Conservation (phyloP, 2,888 invertebrate genomes). For the Cylloceria caligata region DNA sequence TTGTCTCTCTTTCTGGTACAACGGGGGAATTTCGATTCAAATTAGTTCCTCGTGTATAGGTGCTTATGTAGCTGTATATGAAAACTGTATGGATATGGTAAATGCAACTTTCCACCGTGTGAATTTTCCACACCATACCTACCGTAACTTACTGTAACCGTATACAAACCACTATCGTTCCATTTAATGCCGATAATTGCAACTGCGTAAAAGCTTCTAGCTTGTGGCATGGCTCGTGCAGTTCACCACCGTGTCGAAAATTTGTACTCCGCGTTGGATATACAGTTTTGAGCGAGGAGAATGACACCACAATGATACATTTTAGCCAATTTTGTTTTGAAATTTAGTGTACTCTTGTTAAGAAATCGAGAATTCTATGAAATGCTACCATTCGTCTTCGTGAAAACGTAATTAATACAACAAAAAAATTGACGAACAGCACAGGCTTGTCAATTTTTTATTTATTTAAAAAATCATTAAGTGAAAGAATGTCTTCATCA, state of each 20-base stretch:
- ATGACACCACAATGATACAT: background rate
- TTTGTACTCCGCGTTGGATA: background rate
- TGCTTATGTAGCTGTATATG: conserved; percentile 28
- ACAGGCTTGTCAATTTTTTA: conserved; percentile 19
- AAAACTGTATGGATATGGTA: background rate
- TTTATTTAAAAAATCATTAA: background rate
- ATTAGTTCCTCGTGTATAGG: conserved; percentile 46
- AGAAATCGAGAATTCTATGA: too few relatives aligned
- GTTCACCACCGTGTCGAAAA: conserved; percentile 7
- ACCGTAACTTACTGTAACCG: background rate
- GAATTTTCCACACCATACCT: conserved; percentile 6
- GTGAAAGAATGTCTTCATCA: background rate
- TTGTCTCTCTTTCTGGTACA: conserved; percentile 23
- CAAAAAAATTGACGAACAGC: too few relatives aligned
- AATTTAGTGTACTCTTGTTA: too few relatives aligned
- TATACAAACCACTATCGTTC: conserved; percentile 48
- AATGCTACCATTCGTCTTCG: background rate
- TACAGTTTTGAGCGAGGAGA: background rate
- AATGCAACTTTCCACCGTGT: background rate
- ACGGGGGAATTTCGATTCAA: conserved; percentile 47
- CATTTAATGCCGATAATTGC: conserved; percentile 62
- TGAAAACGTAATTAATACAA: background rate
- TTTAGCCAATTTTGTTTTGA: background rate
- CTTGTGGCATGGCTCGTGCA: conserved; percentile 24
- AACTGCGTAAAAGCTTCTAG: conserved; percentile 46